These are phyloP conservation scores for Rousettus leschenaultii DNA, from an alignment of 2,113 vertebrate species.

Conservation along the genomic window DNA sequence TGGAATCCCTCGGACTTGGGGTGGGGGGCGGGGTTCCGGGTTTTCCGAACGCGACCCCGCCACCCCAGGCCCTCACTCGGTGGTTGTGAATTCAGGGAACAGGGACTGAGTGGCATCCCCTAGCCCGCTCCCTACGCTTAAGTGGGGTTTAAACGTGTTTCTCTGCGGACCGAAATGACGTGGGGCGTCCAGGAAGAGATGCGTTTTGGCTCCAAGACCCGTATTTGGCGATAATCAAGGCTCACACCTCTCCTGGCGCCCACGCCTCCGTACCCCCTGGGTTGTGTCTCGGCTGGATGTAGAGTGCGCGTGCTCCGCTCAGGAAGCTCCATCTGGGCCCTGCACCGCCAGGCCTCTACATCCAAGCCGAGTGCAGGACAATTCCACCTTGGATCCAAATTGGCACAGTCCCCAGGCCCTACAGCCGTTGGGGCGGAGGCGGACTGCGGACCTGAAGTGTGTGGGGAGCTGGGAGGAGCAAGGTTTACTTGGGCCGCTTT, in stretches of 20 bases:
- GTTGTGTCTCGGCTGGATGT: fast-evolving
- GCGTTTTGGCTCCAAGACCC: background rate
- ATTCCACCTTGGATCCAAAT: background rate
- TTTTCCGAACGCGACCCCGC: background rate
- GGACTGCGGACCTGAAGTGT: background rate
- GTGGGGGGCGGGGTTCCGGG: background rate
- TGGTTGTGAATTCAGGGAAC: fast-evolving
- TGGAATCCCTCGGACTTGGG: background rate
- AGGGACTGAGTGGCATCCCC: background rate
- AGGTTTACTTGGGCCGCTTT: background rate
- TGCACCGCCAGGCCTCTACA: fast-evolving
- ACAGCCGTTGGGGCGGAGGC: background rate
- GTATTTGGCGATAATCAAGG: background rate
- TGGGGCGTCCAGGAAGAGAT: background rate
- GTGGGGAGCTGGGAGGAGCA: background rate
- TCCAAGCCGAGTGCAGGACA: fast-evolving
- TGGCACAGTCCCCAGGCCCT: too few species aligned
- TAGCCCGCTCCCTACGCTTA: background rate
- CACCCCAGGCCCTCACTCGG: background rate
- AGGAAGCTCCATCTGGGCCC: background rate
- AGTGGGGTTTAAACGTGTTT: background rate
- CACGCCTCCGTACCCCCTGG: background rate
- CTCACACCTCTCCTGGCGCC: background rate
- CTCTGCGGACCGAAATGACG: background rate
- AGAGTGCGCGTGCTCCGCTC: fast-evolving